phyloP scores from a whole-genome alignment of 92 coral and sea anemone genomes.

The Desmophyllum pertusum region DNA sequence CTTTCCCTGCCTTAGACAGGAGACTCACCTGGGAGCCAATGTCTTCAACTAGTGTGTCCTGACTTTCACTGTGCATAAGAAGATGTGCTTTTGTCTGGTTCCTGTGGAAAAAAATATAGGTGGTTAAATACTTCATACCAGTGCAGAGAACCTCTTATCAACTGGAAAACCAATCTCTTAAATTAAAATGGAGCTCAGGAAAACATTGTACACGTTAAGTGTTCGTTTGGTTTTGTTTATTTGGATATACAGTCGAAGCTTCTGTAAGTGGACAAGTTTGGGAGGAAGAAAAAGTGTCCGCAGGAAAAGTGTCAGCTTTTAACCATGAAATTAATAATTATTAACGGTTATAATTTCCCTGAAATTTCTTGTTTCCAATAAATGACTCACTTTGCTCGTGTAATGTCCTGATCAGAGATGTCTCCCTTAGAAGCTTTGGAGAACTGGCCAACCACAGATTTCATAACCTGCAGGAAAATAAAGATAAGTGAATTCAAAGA shows the following conservation, averaged over 20 bases:
- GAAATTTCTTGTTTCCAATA: too few species aligned
- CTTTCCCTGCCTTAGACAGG: background rate
- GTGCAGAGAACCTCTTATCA: background rate
- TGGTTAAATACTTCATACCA: background rate
- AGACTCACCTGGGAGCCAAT: constrained; percentile 91
- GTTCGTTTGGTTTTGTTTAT: too few species aligned
- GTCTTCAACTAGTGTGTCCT: constrained; percentile 80
- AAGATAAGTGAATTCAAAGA: too few species aligned
- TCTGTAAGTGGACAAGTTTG: too few species aligned
- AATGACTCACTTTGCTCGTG: constrained; percentile 96
- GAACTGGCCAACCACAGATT: constrained; percentile 82
- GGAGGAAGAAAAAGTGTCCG: too few species aligned
- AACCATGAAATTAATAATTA: background rate
- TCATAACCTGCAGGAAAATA: constrained; percentile 70
- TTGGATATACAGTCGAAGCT: too few species aligned
- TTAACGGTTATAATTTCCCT: background rate
- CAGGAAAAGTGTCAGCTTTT: background rate
- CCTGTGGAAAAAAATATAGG: constrained; percentile 31
- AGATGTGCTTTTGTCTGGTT: constrained; percentile 93
- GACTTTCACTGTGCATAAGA: constrained; percentile 88
- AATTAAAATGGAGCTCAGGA: background rate
- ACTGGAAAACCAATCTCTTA: background rate
- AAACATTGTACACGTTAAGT: background rate
- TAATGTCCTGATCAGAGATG: constrained; percentile 80
- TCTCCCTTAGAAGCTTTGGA: constrained; percentile 88